Conservation (phyloP, 2,888 invertebrate genomes). For the Eledone cirrhosa region DNA sequence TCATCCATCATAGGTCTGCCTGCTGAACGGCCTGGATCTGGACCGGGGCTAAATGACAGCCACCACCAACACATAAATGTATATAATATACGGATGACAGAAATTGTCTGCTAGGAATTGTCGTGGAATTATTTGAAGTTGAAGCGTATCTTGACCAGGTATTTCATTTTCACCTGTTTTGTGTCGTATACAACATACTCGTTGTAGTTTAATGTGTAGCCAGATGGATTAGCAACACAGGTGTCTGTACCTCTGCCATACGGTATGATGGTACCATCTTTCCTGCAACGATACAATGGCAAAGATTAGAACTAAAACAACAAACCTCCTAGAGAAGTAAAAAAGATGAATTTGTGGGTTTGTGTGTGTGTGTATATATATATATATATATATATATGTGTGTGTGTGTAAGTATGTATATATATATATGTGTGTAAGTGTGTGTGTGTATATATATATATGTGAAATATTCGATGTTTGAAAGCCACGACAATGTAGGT, state of each 20-base stretch:
- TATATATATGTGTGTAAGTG: no score
- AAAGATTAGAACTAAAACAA: background rate
- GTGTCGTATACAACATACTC: slow-evolving; percentile 70
- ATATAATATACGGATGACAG: no score
- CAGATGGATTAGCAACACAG: slow-evolving; percentile 51
- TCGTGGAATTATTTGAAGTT: slow-evolving; percentile 57
- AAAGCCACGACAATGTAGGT: no score
- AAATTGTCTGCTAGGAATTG: no score
- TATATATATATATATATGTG: no score
- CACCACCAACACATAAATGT: no score
- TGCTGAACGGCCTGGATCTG: no score
- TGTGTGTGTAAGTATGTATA: background rate
- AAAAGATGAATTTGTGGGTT: background rate
- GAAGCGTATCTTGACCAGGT: slow-evolving; percentile 68
- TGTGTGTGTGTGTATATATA: no score
- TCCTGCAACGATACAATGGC: slow-evolving; percentile 45
- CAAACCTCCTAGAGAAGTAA: slow-evolving; percentile 5
- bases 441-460: no score
- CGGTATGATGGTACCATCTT: slow-evolving; percentile 65
- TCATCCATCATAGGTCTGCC: no score
- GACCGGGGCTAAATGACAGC: no score
- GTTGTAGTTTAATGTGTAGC: slow-evolving; percentile 69
- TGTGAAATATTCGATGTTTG: no score
- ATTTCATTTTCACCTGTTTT: slow-evolving; percentile 68
- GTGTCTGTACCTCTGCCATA: slow-evolving; percentile 62